phyloP scores from a whole-genome alignment of 2,113 vertebrate genomes.

The Murina feae region DNA sequence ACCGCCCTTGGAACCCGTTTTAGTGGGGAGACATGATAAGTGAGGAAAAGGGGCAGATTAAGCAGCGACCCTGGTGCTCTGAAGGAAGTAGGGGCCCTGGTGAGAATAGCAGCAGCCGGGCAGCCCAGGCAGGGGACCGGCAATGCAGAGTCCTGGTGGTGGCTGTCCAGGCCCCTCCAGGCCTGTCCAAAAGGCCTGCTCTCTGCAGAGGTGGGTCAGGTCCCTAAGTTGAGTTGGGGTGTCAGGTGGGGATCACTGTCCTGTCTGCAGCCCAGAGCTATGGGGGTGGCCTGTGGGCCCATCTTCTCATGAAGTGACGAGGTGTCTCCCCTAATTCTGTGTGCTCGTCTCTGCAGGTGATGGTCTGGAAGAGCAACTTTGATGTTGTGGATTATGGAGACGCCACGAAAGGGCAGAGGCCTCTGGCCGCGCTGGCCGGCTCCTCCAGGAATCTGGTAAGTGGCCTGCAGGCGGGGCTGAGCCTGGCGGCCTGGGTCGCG shows the following conservation, averaged over 20 bases:
- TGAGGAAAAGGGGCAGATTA: background rate
- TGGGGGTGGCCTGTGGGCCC: background rate
- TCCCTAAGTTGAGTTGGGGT: background rate
- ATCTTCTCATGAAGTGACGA: background rate
- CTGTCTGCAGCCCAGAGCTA: background rate
- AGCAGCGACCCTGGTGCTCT: background rate
- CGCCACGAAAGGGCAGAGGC: slow-evolving; percentile 71
- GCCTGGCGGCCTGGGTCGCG: background rate
- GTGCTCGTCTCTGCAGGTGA: slow-evolving; percentile 83
- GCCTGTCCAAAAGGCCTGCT: background rate
- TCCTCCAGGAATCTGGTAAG: slow-evolving; percentile 67
- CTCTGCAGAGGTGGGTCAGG: background rate
- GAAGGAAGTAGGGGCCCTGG: background rate
- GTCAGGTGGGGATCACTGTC: background rate
- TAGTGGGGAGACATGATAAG: background rate
- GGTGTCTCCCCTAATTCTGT: background rate
- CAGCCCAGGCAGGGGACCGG: background rate
- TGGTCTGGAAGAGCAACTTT: slow-evolving; percentile 98
- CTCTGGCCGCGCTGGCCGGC: slow-evolving; percentile 49
- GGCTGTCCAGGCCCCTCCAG: background rate
- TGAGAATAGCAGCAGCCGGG: background rate
- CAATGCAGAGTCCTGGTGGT: background rate
- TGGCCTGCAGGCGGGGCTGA: background rate
- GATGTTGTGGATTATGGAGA: slow-evolving; percentile 80
- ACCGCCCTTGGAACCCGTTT: background rate